phyloP scores from a whole-genome alignment of 2,888 invertebrate genomes.

The Chymomyza amoena region DNA sequence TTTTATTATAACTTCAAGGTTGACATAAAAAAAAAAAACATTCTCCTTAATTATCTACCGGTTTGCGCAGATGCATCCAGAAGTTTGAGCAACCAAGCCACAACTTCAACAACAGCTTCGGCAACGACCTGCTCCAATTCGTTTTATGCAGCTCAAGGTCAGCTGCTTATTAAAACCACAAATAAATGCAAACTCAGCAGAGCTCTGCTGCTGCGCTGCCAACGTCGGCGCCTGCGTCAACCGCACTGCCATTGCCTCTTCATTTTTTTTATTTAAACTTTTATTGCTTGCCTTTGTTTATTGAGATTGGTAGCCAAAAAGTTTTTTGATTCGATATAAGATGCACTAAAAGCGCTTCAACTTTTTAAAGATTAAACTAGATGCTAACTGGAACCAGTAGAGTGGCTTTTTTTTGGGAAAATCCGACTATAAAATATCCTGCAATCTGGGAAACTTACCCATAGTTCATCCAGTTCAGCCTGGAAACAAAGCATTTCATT shows the following conservation, averaged over 20 bases:
- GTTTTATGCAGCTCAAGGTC: conserved; percentile 71
- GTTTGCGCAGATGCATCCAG: neutral
- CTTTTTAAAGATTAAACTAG: neutral
- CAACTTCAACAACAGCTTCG: conserved; percentile 32
- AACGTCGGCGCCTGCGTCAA: neutral
- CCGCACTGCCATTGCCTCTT: conserved; percentile 19
- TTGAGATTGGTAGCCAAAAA: neutral
- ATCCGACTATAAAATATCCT: too few relatives aligned
- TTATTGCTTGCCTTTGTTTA: conserved; percentile 3
- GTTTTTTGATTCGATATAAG: neutral
- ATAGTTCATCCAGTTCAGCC: too few relatives aligned
- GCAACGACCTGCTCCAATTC: conserved; percentile 73
- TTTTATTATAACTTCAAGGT: neutral
- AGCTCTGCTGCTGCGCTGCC: conserved; percentile 10
- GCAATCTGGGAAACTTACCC: too few relatives aligned
- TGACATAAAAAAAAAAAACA: neutral
- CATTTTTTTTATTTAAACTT: conserved; percentile 5
- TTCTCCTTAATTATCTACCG: neutral
- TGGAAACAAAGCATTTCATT: too few relatives aligned
- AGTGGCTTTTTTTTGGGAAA: too few relatives aligned
- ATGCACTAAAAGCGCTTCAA: neutral
- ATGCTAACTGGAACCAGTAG: neutral
- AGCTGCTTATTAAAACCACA: conserved; percentile 30
- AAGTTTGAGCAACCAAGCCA: neutral
- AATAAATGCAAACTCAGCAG: conserved; percentile 63